Conservation (phyloP, 1,140 invertebrate species). For the Drosophila rufa region DNA sequence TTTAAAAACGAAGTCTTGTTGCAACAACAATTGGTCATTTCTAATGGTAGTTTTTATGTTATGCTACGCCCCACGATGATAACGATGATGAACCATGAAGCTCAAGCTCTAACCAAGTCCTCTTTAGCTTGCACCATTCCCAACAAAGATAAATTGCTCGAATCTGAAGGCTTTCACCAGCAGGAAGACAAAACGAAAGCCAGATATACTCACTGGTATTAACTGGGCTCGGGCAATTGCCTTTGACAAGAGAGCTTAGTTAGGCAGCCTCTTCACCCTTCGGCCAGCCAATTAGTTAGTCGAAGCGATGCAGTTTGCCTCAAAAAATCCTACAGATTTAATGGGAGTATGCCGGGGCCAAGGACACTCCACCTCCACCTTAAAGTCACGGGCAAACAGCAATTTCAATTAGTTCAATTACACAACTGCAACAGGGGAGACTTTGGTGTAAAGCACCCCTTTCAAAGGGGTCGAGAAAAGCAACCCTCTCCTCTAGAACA, state of each 20-base stretch:
- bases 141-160: conserved; percentile 57
- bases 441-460: conserved; percentile 28
- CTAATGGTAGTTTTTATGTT: conserved; percentile 5
- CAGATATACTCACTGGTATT: conserved; percentile 15
- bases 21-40: conserved; percentile 23
- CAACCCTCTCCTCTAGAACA: conserved; percentile 42
- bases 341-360: conserved; percentile 5
- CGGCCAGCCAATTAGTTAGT: conserved; percentile 29
- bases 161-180: conserved; percentile 32
- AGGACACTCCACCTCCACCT: conserved; percentile 22
- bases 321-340: neutral
- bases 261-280: conserved; percentile 12
- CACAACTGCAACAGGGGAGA: conserved; percentile 29
- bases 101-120: neutral
- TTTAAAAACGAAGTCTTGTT: neutral
- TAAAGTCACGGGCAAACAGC: conserved; percentile 35
- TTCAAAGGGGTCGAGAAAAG: conserved; percentile 14
- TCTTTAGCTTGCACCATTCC: conserved; percentile 13
- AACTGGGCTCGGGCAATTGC: conserved; percentile 1
- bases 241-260: conserved; percentile 42
- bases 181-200: neutral
- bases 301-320: conserved; percentile 16
- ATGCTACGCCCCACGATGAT: neutral
- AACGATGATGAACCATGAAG: conserved; percentile 5
- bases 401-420: conserved; percentile 79